A percentile compares a stretch with the other conserved stretches of the same genome.
Evolutionary conservation across 2,888 invertebrate species (phyloP).

Genomic region (Tridacna crocea): DNA sequence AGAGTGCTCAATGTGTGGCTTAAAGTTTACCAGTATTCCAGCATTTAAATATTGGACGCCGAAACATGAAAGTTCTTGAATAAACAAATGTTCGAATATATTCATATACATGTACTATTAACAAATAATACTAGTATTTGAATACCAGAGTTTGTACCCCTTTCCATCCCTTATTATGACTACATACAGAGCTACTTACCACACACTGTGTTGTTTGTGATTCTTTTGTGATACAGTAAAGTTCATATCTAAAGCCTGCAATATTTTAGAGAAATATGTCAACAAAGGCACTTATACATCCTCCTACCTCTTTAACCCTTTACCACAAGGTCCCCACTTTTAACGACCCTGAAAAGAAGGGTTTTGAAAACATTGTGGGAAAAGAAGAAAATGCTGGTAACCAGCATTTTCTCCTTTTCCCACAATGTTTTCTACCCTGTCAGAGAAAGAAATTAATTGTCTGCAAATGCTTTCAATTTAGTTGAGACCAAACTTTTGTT

Average conservation of each 20-base stretch:
- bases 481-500: no score
- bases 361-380: neutral
- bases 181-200: slow-evolving; percentile 69
- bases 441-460: neutral
- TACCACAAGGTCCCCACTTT: neutral
- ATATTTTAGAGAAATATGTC: slow-evolving; percentile 36
- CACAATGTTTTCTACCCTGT: neutral
- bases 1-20: no score
- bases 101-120: no score
- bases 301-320: neutral
- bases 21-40: no score
- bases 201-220: slow-evolving; percentile 96
- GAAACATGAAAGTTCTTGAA: no score
- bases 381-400: neutral
- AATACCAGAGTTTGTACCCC: no score
- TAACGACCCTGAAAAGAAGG: neutral
- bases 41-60: no score
- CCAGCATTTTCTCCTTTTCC: neutral
- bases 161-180: no score
- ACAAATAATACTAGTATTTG: no score
- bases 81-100: no score
- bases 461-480: no score
- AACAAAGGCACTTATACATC: no score
- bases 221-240: slow-evolving; percentile 96
- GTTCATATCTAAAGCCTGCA: slow-evolving; percentile 95